phyloP scores from a whole-genome alignment of 2,888 invertebrate genomes.

The Capitulum mitella region DNA sequence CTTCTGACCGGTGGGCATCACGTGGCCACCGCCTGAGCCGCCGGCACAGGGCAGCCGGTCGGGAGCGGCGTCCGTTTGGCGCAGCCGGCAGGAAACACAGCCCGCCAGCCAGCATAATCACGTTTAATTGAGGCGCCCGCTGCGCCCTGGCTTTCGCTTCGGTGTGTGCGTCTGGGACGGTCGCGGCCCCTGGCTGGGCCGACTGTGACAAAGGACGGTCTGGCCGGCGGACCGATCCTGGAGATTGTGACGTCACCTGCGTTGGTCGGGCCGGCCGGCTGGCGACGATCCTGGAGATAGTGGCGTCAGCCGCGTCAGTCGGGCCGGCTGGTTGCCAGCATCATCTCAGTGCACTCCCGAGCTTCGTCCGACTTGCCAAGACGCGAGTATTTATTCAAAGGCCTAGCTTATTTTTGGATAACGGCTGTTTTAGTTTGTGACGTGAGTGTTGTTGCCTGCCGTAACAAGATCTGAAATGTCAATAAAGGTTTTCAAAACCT shows the following conservation, averaged over 20 bases:
- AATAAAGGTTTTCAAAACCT: not conserved
- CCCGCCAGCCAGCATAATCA: not conserved
- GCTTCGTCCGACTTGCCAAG: not conserved
- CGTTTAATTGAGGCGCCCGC: not conserved
- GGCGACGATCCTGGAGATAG: no score
- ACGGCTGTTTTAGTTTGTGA: slow-evolving; percentile 1
- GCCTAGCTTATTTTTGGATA: not conserved
- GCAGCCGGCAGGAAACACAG: not conserved
- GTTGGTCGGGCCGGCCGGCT: no score
- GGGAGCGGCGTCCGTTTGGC: no score
- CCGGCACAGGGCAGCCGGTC: no score
- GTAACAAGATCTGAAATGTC: not conserved
- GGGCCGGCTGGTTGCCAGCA: not conserved
- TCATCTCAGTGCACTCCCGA: not conserved
- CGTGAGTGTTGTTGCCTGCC: not conserved
- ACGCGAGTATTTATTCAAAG: not conserved
- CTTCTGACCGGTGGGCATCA: no score
- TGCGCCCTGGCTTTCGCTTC: no score
- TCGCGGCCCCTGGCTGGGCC: no score
- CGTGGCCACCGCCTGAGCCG: no score
- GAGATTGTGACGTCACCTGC: not conserved
- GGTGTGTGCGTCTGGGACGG: no score
- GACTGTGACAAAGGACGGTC: no score
- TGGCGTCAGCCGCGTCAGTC: not conserved
- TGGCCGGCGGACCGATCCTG: no score